Evolutionary conservation across 2,888 invertebrate species (phyloP).

Genomic region (Standfussiana lucernea): DNA sequence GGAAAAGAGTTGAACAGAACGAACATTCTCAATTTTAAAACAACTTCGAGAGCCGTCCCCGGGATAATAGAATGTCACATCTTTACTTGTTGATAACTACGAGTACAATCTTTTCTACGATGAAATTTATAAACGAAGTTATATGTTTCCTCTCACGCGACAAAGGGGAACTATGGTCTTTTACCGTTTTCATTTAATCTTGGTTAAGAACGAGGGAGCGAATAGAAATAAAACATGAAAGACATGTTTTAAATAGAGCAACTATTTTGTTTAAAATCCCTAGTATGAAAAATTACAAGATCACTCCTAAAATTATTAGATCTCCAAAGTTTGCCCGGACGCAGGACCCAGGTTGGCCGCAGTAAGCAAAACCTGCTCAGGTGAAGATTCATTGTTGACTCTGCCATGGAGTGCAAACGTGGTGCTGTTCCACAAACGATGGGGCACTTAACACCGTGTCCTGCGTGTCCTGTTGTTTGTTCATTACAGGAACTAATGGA

Average conservation of each 20-base stretch:
- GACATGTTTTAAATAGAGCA: too few species aligned
- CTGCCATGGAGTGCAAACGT: not conserved
- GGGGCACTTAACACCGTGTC: not conserved
- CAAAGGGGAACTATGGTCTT: conserved; percentile 3
- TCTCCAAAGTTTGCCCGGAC: not conserved
- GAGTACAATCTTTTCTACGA: conserved; percentile 43
- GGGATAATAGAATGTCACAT: conserved; percentile 68
- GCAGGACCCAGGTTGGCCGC: not conserved
- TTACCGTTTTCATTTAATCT: conserved; percentile 14
- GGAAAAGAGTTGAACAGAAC: conserved; percentile 50
- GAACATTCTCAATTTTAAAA: conserved; percentile 63
- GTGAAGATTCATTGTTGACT: not conserved
- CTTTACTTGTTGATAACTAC: conserved; percentile 55
- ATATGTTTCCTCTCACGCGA: conserved; percentile 4
- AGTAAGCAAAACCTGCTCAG: not conserved
- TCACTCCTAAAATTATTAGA: not conserved
- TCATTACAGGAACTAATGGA: not conserved
- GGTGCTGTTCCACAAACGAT: not conserved
- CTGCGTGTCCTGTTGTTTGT: not conserved
- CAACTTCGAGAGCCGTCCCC: conserved; percentile 45
- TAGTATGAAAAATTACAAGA: not conserved
- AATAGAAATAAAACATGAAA: not conserved
- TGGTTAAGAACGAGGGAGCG: not conserved
- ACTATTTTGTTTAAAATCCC: not conserved
- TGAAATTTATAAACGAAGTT: conserved; percentile 39